Percentiles rank a stretch among this genome's conserved stretches.
phyloP scores from a whole-genome alignment of 2,888 invertebrate species.

The Rhagonycha lutea region DNA sequence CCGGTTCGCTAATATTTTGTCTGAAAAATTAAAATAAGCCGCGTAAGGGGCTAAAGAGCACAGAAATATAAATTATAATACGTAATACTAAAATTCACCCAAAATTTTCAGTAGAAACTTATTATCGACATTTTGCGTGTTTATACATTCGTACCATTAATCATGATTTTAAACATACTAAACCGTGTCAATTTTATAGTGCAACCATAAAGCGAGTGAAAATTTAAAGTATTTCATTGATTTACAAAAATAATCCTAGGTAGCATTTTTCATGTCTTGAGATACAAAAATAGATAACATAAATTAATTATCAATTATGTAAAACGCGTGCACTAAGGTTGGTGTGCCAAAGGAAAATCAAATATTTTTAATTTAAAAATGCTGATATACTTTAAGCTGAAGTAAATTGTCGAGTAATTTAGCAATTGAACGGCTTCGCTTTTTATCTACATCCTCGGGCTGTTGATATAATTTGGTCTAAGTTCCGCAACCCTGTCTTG shows the following conservation, averaged over 20 bases:
- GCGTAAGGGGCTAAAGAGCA: not conserved
- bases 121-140: not conserved
- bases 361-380: not conserved
- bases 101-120: not conserved
- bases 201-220: not conserved
- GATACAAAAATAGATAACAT: not conserved
- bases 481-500: conserved; percentile 29
- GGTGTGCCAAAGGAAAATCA: not conserved
- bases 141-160: not conserved
- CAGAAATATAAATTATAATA: not conserved
- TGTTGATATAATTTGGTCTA: conserved; percentile 33
- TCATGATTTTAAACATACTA: not conserved
- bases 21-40: not conserved
- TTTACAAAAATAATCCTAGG: not conserved
- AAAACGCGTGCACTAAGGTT: not conserved
- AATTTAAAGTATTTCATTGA: not conserved
- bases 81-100: not conserved
- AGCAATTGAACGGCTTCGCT: conserved; percentile 16
- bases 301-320: not conserved
- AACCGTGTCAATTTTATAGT: not conserved
- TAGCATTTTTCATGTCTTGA: not conserved
- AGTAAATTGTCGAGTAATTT: conserved; percentile 19
- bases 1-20: not conserved
- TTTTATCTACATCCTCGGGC: conserved; percentile 19
- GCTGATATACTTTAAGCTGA: not conserved